Percentiles rank a stretch among this genome's conserved stretches.
These are phyloP conservation scores for Hirundichthys speculiger DNA, from an alignment of 2,113 vertebrate species.

Conservation along the genomic window DNA sequence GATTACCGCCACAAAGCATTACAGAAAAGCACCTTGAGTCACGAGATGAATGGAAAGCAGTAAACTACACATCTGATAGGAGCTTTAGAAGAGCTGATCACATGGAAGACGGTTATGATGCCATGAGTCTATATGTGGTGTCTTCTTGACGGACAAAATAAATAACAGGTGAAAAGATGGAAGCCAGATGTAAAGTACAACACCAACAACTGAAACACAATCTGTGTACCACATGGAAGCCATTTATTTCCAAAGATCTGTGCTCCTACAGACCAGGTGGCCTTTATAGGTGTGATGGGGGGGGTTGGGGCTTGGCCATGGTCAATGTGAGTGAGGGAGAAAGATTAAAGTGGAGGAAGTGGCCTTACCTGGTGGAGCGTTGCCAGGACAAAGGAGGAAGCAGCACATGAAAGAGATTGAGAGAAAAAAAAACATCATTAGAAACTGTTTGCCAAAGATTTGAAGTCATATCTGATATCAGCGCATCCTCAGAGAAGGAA, in stretches of 20 bases:
- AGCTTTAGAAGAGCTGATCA: no score
- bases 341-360: conserved; percentile 64
- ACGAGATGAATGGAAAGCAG: no score
- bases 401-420: conserved; percentile 76
- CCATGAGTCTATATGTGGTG: not conserved
- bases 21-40: no score
- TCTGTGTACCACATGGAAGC: not conserved
- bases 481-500: conserved; percentile 23
- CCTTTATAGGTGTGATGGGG: conserved; percentile 29
- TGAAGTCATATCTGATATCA: conserved; percentile 29
- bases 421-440: conserved; percentile 57
- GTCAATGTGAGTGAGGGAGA: conserved; percentile 52
- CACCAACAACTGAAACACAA: not conserved
- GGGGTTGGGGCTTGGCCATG: no score
- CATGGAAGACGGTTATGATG: not conserved
- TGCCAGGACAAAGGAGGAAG: conserved; percentile 54
- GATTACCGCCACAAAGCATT: no score
- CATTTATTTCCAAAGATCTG: conserved; percentile 2
- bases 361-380: conserved; percentile 74
- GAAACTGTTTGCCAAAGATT: conserved; percentile 47
- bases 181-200: not conserved
- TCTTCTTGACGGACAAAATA: not conserved
- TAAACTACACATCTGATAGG: no score
- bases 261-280: conserved; percentile 11
- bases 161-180: not conserved